Evolutionary conservation across 2,113 vertebrate species (phyloP).

Genomic region (Crotophaga sulcirostris): DNA sequence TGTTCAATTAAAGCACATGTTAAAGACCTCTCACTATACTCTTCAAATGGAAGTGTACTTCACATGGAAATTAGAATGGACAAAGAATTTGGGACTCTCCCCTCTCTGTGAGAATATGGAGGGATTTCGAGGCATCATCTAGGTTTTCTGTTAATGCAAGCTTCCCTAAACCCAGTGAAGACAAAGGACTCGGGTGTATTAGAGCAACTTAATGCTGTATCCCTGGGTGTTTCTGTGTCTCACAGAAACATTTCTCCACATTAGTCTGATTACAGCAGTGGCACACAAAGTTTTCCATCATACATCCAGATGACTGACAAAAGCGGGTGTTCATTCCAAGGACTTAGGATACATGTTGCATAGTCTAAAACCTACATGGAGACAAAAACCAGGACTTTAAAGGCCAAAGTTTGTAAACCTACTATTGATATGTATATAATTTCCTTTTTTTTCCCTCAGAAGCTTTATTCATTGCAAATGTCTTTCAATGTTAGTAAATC

Average conservation of each 20-base stretch:
- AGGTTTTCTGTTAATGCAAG: background rate
- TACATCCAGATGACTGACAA: background rate
- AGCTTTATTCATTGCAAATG: background rate
- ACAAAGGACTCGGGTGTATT: accelerated
- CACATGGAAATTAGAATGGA: background rate
- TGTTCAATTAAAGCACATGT: background rate
- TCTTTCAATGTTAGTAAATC: background rate
- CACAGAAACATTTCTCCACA: background rate
- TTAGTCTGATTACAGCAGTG: background rate
- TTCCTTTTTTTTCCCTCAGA: background rate
- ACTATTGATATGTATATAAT: background rate
- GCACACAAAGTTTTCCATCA: background rate
- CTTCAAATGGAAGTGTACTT: background rate
- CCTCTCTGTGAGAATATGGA: background rate
- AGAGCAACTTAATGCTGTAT: background rate
- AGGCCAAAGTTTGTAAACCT: background rate
- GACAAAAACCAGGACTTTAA: background rate
- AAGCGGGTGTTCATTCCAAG: background rate
- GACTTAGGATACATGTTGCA: background rate
- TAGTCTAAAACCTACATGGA: background rate
- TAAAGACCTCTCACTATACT: background rate
- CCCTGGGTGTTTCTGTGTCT: background rate
- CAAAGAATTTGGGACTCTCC: background rate
- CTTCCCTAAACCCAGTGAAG: background rate
- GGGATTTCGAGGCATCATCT: accelerated